Conservation (phyloP, 92 coral and sea anemone genomes). For the Porites rus region DNA sequence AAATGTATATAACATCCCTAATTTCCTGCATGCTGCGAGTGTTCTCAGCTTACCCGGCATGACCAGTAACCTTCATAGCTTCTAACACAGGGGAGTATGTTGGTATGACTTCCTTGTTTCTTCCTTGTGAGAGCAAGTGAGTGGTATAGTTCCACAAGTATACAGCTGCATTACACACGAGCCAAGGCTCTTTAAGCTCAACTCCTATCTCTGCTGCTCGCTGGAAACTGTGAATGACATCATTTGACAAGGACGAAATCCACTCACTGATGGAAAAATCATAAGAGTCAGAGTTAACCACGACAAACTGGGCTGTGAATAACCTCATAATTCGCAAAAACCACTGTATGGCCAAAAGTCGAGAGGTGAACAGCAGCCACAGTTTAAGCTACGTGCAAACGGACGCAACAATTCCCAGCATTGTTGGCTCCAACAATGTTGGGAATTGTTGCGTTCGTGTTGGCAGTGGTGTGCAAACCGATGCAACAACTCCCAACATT, state of each 20-base stretch:
- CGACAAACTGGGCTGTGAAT: no score
- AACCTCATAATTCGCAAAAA: no score
- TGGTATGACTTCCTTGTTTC: conserved; percentile 86
- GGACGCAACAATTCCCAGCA: no score
- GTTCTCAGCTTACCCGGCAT: conserved; percentile 78
- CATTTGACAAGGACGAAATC: conserved; percentile 87
- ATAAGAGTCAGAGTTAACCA: background rate
- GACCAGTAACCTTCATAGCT: conserved; percentile 92
- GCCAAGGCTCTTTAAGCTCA: conserved; percentile 93
- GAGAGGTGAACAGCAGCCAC: no score
- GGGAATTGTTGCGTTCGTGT: no score
- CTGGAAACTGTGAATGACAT: conserved; percentile 90
- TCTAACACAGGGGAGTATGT: conserved; percentile 85
- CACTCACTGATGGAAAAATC: conserved; percentile 69
- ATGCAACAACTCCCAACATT: no score
- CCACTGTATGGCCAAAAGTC: no score
- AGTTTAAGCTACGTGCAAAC: no score
- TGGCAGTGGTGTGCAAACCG: no score
- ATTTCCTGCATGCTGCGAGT: background rate
- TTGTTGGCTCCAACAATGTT: no score
- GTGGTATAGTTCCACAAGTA: conserved; percentile 96
- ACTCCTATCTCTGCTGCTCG: conserved; percentile 92
- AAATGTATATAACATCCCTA: background rate
- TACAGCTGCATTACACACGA: conserved; percentile 95
- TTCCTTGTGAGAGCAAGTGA: conserved; percentile 87